Evolutionary conservation across 2,888 invertebrate genomes (phyloP), one percentile per base, ranked within the genome.

Genomic region (Bedellia somnulentella): DNA sequence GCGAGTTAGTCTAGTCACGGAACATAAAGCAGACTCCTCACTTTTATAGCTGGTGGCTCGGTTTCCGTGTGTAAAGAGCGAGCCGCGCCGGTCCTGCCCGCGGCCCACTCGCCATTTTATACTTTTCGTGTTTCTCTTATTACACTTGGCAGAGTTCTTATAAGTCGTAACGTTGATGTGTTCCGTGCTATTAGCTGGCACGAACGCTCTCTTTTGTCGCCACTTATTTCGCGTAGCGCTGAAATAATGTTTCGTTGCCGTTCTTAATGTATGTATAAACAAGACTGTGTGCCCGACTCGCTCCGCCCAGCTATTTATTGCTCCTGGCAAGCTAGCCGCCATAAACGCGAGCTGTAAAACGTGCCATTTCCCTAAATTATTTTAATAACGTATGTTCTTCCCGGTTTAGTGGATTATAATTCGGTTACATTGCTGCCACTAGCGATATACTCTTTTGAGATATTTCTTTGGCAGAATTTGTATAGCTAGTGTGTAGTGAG

Each of bases 291-390:
- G n/a, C n/a, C n/a, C n/a, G n/a, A n/a, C n/a, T n/a, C n/a, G n/a
- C n/a, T 44, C 52, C 54, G 57, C 52, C 60, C 49, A 48, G 49
- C 46, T 59, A 59, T 68, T 68, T 66, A 68, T 61, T 56, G 57
- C 56, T 51, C 42, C 52, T 58, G 58, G 60, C 59, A 55, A 51
- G 49, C 43, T 42, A 43, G 42, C 47, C 46, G 50, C 55, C 57
- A 60, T 66, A 60, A 66, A 67, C 49, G 57, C 53, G 49, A 52
- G 49, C 54, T 59, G 54, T 60, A 56, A 62, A 67, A 61, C 56
- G 57, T 61, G 57, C 57, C 51, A 56, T 64, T 67, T 60, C 50
- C 57, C 56, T 55, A 61, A 61, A 66, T 66, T 61, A 64, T 62
- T 63, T 63, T 57, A 60, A 64, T 62, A 62, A 61, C 52, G 57